A percentile compares a stretch with the other conserved stretches of the same genome.
Conservation (phyloP, 2,888 invertebrate species). For the Nowickia ferox region DNA sequence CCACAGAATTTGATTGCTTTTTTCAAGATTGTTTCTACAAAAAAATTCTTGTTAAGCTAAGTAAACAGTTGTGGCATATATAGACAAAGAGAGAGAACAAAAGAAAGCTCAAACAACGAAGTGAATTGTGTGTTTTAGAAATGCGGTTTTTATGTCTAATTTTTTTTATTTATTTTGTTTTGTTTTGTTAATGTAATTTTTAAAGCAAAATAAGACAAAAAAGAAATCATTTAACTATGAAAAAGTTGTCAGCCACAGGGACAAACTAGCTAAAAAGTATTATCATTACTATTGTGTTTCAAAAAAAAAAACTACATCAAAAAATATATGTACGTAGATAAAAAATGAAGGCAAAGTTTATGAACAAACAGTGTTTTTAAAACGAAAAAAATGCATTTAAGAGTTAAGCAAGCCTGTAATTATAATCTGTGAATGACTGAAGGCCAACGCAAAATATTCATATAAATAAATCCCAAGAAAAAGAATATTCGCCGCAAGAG, state of each 20-base stretch:
- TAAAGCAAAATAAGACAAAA: background rate
- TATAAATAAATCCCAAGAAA: background rate
- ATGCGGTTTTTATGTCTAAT: constrained; percentile 48
- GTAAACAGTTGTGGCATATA: constrained; percentile 15
- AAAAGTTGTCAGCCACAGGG: constrained; percentile 46
- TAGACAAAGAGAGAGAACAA: background rate
- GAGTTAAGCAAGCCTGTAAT: too few species aligned
- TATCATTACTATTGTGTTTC: constrained; percentile 3
- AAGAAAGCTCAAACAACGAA: constrained; percentile 18
- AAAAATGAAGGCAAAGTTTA: background rate
- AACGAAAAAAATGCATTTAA: too few species aligned
- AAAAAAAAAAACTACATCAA: background rate
- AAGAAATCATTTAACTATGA: constrained; percentile 7
- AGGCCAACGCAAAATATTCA: too few species aligned
- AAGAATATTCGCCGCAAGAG: too few species aligned
- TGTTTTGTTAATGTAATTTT: background rate
- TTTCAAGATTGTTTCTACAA: constrained; percentile 8
- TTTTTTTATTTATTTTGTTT: too few species aligned
- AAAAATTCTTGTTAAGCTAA: constrained; percentile 11
- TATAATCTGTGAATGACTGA: too few species aligned
- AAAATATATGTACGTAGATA: background rate
- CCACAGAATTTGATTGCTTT: constrained; percentile 61
- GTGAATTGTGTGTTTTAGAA: constrained; percentile 54
- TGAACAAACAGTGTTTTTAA: background rate
- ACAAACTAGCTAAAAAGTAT: constrained; percentile 18